Evolutionary conservation across 2,888 invertebrate species (phyloP).

Genomic region (Pollenia labialis): DNA sequence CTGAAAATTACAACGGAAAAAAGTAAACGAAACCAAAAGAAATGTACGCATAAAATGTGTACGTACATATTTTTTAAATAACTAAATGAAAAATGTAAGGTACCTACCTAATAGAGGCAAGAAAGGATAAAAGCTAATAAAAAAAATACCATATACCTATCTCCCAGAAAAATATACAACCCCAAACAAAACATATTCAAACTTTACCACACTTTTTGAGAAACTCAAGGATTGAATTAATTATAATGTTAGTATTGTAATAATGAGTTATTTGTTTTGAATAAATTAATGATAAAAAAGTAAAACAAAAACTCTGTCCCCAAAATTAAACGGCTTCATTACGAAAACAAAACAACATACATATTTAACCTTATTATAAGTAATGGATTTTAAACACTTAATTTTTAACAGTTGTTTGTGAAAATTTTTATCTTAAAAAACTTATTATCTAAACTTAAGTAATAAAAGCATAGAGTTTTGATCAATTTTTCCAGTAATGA

Average conservation of each 20-base stretch:
- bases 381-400: slow-evolving; percentile 61
- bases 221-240: slow-evolving; percentile 67
- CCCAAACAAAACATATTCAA: slow-evolving; percentile 40
- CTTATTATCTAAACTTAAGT: slow-evolving; percentile 26
- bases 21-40: slow-evolving; percentile 36
- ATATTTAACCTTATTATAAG: slow-evolving; percentile 62
- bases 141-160: slow-evolving; percentile 33
- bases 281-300: slow-evolving; percentile 23
- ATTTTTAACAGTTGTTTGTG: slow-evolving; percentile 42
- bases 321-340: slow-evolving; percentile 67
- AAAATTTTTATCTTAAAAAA: slow-evolving; percentile 49
- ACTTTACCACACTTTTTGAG: slow-evolving; percentile 33
- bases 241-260: slow-evolving; percentile 37
- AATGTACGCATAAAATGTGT: slow-evolving; percentile 29
- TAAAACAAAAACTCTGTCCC: slow-evolving; percentile 50
- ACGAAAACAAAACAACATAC: slow-evolving; percentile 37
- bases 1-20: slow-evolving; percentile 5
- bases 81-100: slow-evolving; percentile 20
- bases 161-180: slow-evolving; percentile 22
- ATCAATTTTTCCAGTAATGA: slow-evolving; percentile 58
- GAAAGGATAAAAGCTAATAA: slow-evolving; percentile 30
- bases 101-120: slow-evolving; percentile 46
- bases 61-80: not conserved
- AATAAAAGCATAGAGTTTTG: slow-evolving; percentile 53
- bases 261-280: slow-evolving; percentile 41